Conservation (phyloP, 2,888 invertebrate genomes). For the Eupithecia inturbata region DNA sequence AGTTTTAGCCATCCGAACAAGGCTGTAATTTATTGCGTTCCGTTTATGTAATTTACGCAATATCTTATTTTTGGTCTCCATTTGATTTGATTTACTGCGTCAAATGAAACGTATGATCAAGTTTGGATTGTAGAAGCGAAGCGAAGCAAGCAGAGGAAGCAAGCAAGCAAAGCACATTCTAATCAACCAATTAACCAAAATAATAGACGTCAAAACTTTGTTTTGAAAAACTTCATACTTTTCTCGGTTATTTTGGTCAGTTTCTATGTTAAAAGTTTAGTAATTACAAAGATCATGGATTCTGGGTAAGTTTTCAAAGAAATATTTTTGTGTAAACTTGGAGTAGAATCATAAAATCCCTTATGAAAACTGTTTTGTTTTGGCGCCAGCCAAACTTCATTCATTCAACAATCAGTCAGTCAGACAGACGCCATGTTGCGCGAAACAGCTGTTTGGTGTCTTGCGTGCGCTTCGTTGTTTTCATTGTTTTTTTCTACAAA, state of each 20-base stretch:
- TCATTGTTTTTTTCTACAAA: constrained; percentile 60
- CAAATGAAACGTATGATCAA: not conserved
- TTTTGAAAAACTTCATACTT: not conserved
- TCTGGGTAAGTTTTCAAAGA: constrained; percentile 53
- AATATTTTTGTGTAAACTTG: not conserved
- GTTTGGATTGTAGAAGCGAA: no score
- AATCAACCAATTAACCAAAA: no score
- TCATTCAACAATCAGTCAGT: constrained; percentile 42
- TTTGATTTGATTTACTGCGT: not conserved
- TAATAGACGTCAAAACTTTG: not conserved
- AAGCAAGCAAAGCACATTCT: no score
- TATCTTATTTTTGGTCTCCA: not conserved
- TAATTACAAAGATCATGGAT: constrained; percentile 53
- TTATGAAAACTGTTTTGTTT: constrained; percentile 60
- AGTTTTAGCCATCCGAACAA: no score
- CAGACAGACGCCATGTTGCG: constrained; percentile 75
- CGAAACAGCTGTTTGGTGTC: constrained; percentile 78
- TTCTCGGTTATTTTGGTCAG: not conserved
- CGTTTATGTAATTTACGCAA: no score
- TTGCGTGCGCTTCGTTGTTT: constrained; percentile 66
- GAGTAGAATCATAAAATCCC: not conserved
- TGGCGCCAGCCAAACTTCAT: constrained; percentile 63
- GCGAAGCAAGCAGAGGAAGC: no score
- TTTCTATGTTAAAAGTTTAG: not conserved
- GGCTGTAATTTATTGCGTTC: no score